Evolutionary conservation across 53 echinoderm and acorn worm genomes (phyloP), one percentile per base, ranked within the genome.

Genomic region (Hippasteria phrygiana): DNA sequence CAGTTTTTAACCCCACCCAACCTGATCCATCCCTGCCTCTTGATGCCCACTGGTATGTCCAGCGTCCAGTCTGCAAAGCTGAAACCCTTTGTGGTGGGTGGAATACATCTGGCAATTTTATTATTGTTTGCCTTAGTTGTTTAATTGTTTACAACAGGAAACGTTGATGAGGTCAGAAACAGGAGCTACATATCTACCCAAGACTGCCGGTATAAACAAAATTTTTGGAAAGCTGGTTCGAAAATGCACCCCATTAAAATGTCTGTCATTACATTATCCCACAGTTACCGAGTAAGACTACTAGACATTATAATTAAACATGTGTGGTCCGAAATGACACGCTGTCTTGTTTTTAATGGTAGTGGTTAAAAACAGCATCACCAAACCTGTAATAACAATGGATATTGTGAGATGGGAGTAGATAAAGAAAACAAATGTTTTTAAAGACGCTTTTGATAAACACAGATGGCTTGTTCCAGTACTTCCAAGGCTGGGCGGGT

Each of bases 261-360:
- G 53, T 76, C 76, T 50, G 74, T 74, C 74, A 74, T 41, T 74
- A 74, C 59, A 59, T 3, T 26, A 59, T 0, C 26, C 22, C 59
- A 59, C 22, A 24, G 7, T 59, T 24, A 7, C n/a, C n/a, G 16
- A 59, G 59, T 59, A 22, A 20, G 22, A n/a, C n/a, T n/a, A n/a
- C n/a, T n/a, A n/a, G n/a, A n/a, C 20, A 18, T 24, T 1, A 3
- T 20, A 59, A 22, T n/a, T 59, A 22, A 3, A 59, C 59, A 59
- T 59, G 59, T 59, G 59, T 59, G 59, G 59, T 59, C 59, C 26
- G 51, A 2, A 51, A 13, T 51, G 16, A 51, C 26, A 0, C 26
- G 26, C 59, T 18, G 3, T 4, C n/a, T 9, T 24, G n/a, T 59
- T 45, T 45, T 14, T 51, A 17, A n/a, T 18, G 54, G 54, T 54